phyloP scores from a whole-genome alignment of 2,113 vertebrate genomes.

The Hypocryptadius cinnamomeus region DNA sequence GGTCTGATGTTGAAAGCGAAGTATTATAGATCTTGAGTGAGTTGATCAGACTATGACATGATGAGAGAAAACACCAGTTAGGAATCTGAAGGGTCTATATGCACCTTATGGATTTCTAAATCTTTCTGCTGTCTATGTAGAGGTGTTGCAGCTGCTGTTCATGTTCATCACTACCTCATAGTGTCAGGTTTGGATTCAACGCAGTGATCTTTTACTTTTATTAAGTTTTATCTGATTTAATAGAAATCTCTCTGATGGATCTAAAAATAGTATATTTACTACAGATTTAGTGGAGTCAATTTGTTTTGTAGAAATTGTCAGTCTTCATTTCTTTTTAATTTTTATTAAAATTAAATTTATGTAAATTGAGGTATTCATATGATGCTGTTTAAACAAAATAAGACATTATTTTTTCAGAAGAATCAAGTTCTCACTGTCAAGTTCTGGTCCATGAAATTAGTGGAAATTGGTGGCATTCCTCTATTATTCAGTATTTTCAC shows the following conservation, averaged over 20 bases:
- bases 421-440: not conserved
- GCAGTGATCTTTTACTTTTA: not conserved
- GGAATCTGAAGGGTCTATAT: not conserved
- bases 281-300: not conserved
- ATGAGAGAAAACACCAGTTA: fast-evolving
- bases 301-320: not conserved
- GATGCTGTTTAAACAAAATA: not conserved
- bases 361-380: not conserved
- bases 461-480: not conserved
- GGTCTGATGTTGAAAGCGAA: not conserved
- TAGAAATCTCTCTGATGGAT: not conserved
- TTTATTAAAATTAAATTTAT: not conserved
- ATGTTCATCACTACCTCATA: not conserved
- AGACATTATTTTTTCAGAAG: not conserved
- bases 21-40: not conserved
- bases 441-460: not conserved
- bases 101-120: not conserved
- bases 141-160: not conserved
- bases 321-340: not conserved
- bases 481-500: not conserved
- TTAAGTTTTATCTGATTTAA: not conserved
- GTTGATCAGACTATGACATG: not conserved
- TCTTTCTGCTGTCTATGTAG: not conserved
- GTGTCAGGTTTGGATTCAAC: not conserved
- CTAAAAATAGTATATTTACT: not conserved